Base-by-base conservation (phyloP, 2,888 invertebrate genomes). In the Philonicus albiceps region DNA sequence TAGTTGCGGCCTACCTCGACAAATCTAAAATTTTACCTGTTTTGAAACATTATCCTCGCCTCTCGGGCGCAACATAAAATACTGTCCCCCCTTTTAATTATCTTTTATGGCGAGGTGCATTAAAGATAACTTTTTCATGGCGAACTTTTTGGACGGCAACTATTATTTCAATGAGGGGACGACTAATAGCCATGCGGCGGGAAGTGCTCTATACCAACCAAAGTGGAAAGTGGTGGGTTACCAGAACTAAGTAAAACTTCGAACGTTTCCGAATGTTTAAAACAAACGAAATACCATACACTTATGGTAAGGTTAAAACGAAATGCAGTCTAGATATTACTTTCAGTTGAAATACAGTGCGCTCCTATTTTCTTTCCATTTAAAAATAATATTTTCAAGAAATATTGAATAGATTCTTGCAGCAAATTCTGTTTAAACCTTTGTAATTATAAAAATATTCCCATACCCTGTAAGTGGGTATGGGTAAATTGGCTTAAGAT, bases 1-100 rank as follows among this genome's bases (percentile, higher is more conserved):
- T 49, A 49, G 76, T 34, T 40, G 76, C 34, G 76, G 37, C 76
- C 76, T 22, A 40, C 40, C 40, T 43, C 76, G 49, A 78, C 49
- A 43, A 43, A 78, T 78, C 78, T 78, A 78, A 78, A 49, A 78
- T 78, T 78, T 78, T 49, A 78, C 78, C 78, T 78, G 49, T 37
- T 49, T 43, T 78, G 78, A 78, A 78, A 78, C 49, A 49, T 78
- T 78, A 49, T 19, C 16, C 30, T 11, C 64, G 16, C 43, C 43
- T 31, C 27, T 31, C 78, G n/a, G 19, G 5, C 49, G 22, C 78
- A 8, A 78, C 49, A 78, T 78, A 78, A 78, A 78, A 78, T 53
- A 64, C 27, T 78, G 78, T n/a, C 3, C 43, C 78, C 31, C 49
- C 40, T 53, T 78, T 78, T 78, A 78, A 78, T 78, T 78, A 78